Evolutionary conservation across 2,888 invertebrate species (phyloP).

Genomic region (Rugalucina vietnamica): DNA sequence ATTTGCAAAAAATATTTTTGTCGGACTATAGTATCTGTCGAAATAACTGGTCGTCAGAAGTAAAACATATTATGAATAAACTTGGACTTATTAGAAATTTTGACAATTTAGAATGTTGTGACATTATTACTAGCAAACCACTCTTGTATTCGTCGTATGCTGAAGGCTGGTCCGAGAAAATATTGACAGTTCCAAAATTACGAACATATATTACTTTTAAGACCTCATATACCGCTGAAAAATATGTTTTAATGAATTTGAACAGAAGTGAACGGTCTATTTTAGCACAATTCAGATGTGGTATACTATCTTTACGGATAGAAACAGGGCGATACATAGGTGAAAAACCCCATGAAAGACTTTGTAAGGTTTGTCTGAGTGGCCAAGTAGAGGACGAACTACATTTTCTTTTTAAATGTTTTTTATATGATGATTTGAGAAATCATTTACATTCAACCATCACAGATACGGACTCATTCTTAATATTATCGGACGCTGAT

Average conservation of each 20-base stretch:
- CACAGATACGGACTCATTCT: neutral
- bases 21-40: no score
- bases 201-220: neutral
- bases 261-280: neutral
- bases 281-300: neutral
- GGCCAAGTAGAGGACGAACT: neutral
- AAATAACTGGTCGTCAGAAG: no score
- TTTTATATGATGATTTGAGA: neutral
- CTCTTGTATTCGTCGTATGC: no score
- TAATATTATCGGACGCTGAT: neutral
- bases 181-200: neutral
- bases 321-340: neutral
- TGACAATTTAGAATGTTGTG: no score
- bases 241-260: neutral
- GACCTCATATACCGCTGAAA: neutral
- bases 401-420: neutral
- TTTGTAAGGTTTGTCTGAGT: neutral
- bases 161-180: neutral
- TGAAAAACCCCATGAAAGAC: neutral
- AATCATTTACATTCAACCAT: neutral
- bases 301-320: neutral
- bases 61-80: no score
- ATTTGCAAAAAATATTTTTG: no score
- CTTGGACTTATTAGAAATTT: no score
- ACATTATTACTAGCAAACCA: no score